Evolutionary conservation across 2,113 vertebrate species (phyloP).

Genomic region (Eudyptes chrysolophus): DNA sequence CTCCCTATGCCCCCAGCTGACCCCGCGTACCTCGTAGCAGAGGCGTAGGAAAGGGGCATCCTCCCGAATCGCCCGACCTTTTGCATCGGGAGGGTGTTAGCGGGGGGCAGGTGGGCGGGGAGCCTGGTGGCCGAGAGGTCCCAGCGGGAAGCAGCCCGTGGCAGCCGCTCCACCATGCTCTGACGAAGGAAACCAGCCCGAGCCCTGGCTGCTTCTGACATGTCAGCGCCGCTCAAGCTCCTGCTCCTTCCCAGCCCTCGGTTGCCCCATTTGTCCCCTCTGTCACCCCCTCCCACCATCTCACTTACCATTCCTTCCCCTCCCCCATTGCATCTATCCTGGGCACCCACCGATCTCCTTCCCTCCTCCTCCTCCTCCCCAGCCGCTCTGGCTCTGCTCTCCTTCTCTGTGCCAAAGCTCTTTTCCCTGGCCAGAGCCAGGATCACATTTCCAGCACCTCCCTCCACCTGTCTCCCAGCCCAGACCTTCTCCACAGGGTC

Average conservation of each 20-base stretch:
- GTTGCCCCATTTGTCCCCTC: not conserved
- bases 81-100: not conserved
- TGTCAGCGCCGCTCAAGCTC: not conserved
- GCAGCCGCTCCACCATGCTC: not conserved
- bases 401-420: not conserved
- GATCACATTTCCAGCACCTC: constrained; percentile 27
- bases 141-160: not conserved
- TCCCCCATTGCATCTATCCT: not conserved
- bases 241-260: not conserved
- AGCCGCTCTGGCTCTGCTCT: not conserved
- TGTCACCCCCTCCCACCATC: not conserved
- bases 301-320: constrained; percentile 4
- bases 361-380: not conserved
- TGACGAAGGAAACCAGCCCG: not conserved
- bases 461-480: constrained; percentile 4
- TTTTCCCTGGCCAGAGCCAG: not conserved
- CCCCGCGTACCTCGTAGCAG: not conserved
- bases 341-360: not conserved
- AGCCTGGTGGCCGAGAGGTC: not conserved
- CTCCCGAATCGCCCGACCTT: fast-evolving
- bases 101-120: not conserved
- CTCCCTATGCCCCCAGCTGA: not conserved
- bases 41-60: not conserved
- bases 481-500: not conserved
- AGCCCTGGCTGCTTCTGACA: not conserved